Conservation (phyloP, 37 sponge, comb jelly and placozoan genomes). For the Axinella damicornis region DNA sequence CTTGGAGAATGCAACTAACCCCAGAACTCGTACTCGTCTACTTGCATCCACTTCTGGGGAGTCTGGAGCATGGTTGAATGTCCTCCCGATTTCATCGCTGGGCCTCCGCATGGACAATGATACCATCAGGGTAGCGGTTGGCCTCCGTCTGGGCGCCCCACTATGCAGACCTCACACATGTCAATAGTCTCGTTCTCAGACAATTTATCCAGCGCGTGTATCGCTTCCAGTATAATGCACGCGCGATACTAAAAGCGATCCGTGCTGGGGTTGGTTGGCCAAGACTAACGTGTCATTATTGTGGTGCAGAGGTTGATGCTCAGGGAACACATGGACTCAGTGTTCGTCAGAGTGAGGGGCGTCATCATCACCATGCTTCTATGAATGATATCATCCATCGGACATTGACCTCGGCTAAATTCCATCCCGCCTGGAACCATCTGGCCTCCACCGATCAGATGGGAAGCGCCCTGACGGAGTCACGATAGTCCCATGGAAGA, state of each 20-base stretch:
- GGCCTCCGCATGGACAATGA: slow-evolving; percentile 6
- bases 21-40: neutral
- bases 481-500: too few relatives aligned
- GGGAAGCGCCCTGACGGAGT: too few relatives aligned
- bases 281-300: slow-evolving; percentile 5
- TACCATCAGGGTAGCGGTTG: slow-evolving; percentile 4
- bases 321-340: slow-evolving; percentile 4
- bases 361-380: neutral
- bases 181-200: too few relatives aligned
- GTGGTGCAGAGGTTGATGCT: slow-evolving; percentile 8
- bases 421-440: too few relatives aligned
- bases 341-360: neutral
- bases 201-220: too few relatives aligned
- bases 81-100: slow-evolving; percentile 5
- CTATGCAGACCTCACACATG: slow-evolving; percentile 14
- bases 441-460: too few relatives aligned
- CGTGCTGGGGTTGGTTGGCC: too few relatives aligned
- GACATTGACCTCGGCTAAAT: too few relatives aligned
- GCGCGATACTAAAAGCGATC: too few relatives aligned
- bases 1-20: slow-evolving; percentile 1
- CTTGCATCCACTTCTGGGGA: slow-evolving; percentile 6
- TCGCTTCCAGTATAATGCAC: too few relatives aligned
- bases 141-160: slow-evolving; percentile 22
- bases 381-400: too few relatives aligned
- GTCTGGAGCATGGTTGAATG: slow-evolving; percentile 16